Percentiles rank a stretch among this genome's conserved stretches.
These are phyloP conservation scores for Drosophila multiciliata DNA, from an alignment of 2,888 invertebrate genomes.

Conservation along the genomic window DNA sequence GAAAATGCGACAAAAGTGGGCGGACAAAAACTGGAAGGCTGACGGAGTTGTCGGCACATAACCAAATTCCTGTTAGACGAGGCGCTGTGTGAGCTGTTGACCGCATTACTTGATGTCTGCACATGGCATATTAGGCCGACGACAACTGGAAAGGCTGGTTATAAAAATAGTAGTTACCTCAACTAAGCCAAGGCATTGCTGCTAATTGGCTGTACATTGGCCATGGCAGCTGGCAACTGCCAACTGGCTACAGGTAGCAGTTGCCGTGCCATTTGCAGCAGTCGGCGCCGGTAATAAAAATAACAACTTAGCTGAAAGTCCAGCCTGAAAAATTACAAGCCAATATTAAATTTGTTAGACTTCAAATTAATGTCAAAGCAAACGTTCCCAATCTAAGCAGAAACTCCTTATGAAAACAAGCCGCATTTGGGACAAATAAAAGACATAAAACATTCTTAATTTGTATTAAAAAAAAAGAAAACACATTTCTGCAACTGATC, in stretches of 20 bases:
- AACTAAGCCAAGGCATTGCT: slow-evolving; percentile 65
- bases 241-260: slow-evolving; percentile 48
- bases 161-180: slow-evolving; percentile 64
- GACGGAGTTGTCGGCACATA: slow-evolving; percentile 25
- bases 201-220: slow-evolving; percentile 56
- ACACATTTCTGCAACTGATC: background rate
- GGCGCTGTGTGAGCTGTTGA: slow-evolving; percentile 40
- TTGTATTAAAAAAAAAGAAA: background rate
- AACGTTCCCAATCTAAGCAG: background rate
- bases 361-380: slow-evolving; percentile 8
- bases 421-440: background rate
- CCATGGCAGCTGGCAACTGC: slow-evolving; percentile 34
- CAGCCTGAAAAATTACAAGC: background rate
- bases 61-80: slow-evolving; percentile 59
- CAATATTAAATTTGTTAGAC: background rate
- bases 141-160: slow-evolving; percentile 57
- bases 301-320: slow-evolving; percentile 13
- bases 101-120: slow-evolving; percentile 61
- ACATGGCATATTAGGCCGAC: slow-evolving; percentile 29
- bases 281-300: slow-evolving; percentile 28
- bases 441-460: background rate
- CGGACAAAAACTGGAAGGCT: slow-evolving; percentile 33
- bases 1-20: slow-evolving; percentile 50
- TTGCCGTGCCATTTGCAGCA: slow-evolving; percentile 40
- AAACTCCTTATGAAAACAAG: background rate